Evolutionary conservation across 2,113 vertebrate species (phyloP).

Genomic region (Numenius arquata): DNA sequence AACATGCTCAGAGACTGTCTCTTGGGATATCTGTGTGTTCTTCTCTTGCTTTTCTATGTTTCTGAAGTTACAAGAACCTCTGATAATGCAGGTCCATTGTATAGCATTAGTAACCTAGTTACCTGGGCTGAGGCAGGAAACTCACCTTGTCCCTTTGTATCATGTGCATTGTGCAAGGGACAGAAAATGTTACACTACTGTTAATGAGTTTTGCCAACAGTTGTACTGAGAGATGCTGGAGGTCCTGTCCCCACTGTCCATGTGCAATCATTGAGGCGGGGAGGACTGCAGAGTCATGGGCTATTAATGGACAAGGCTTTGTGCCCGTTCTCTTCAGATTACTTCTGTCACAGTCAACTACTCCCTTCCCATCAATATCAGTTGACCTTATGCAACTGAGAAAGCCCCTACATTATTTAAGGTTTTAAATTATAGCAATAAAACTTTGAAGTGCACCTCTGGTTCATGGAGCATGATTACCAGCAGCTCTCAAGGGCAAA

Average conservation of each 20-base stretch:
- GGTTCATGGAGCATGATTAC: background rate
- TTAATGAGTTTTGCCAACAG: background rate
- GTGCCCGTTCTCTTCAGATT: background rate
- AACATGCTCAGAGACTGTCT: background rate
- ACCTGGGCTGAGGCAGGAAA: background rate
- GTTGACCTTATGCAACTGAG: background rate
- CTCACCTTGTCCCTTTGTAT: background rate
- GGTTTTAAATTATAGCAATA: slow-evolving; percentile 15
- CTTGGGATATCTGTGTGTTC: background rate
- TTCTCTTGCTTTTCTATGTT: background rate
- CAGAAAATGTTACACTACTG: background rate
- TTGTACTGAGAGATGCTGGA: background rate
- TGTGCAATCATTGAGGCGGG: background rate
- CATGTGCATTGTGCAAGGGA: background rate
- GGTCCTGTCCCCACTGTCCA: background rate
- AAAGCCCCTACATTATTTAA: background rate
- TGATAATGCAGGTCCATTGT: background rate
- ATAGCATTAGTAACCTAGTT: background rate
- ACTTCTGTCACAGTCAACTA: background rate
- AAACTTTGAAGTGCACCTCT: background rate
- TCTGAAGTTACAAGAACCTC: background rate
- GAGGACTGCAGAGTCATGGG: background rate
- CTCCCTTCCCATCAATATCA: slow-evolving; percentile 3
- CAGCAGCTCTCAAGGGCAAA: slow-evolving; percentile 22
- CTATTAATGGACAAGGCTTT: slow-evolving; percentile 24